Conservation (phyloP, 1,140 invertebrate species). For the Episyrphus balteatus region DNA sequence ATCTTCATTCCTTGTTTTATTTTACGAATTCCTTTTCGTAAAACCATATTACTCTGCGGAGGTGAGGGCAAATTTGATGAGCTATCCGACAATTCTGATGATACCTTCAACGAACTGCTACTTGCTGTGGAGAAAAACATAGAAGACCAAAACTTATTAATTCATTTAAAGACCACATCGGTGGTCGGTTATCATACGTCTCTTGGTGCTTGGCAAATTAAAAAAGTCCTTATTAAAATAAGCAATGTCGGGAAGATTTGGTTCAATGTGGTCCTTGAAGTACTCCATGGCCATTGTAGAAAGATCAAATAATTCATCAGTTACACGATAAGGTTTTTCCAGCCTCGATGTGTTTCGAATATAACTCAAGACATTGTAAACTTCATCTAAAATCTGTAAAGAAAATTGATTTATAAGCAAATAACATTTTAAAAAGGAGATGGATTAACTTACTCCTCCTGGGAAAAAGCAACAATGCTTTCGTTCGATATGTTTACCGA, state of each 20-base stretch:
- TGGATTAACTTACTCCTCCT: constrained; percentile 55
- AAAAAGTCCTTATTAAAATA: constrained; percentile 72
- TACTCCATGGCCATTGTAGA: constrained; percentile 91
- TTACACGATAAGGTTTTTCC: constrained; percentile 74
- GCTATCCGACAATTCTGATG: constrained; percentile 39
- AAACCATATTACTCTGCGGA: constrained; percentile 71
- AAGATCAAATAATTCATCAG: constrained; percentile 82
- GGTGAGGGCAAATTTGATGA: constrained; percentile 45
- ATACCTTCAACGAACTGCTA: constrained; percentile 14
- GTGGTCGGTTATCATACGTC: constrained; percentile 15
- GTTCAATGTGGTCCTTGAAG: constrained; percentile 82
- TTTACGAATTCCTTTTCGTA: constrained; percentile 71
- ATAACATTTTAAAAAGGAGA: neutral
- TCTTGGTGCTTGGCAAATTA: constrained; percentile 24
- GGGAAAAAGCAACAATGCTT: constrained; percentile 85
- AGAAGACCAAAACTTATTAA: neutral
- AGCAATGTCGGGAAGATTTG: constrained; percentile 72
- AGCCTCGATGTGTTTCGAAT: constrained; percentile 70
- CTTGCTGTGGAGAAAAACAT: constrained; percentile 10
- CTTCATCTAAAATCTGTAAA: constrained; percentile 54
- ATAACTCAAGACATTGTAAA: constrained; percentile 69
- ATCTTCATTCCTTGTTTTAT: constrained; percentile 82
- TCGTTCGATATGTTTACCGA: constrained; percentile 82
- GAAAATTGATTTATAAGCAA: neutral
- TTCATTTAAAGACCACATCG: neutral